A percentile compares a stretch with the other conserved stretches of the same genome.
These are phyloP conservation scores for Platichthys flesus DNA, from an alignment of 2,113 vertebrate species.

Conservation along the genomic window DNA sequence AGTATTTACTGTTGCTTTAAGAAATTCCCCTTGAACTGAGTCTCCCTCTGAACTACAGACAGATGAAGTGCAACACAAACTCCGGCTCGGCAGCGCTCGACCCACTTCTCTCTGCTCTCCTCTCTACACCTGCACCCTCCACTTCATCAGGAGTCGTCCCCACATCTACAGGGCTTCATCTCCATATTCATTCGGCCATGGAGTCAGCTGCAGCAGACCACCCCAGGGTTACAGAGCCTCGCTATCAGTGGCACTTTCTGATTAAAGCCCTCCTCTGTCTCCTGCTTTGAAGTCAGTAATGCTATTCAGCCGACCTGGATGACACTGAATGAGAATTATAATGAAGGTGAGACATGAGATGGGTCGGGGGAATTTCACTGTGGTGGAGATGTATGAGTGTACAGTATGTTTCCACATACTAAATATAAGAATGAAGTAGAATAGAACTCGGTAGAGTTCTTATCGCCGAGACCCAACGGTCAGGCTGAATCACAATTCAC, in stretches of 20 bases:
- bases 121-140: neutral
- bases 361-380: slow-evolving; percentile 24
- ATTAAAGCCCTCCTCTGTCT: slow-evolving; percentile 58
- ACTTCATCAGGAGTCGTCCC: slow-evolving; percentile 13
- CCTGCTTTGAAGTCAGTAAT: slow-evolving; percentile 62
- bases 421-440: neutral
- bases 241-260: slow-evolving; percentile 23
- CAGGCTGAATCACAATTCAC: too few species aligned
- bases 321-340: slow-evolving; percentile 41
- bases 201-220: slow-evolving; percentile 21
- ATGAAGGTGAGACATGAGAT: slow-evolving; percentile 53
- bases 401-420: neutral
- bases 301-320: slow-evolving; percentile 40
- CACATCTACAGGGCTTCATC: slow-evolving; percentile 27
- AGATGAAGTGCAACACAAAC: neutral
- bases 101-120: neutral
- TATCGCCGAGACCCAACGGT: neutral
- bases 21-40: neutral
- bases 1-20: neutral
- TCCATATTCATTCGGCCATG: slow-evolving; percentile 49
- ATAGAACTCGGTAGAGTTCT: neutral
- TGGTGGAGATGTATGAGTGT: neutral
- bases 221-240: slow-evolving; percentile 42
- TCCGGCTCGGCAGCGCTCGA: neutral
- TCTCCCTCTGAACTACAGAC: neutral